These are phyloP conservation scores for Cerastis leucographa DNA, from an alignment of 2,888 invertebrate genomes.

Conservation along the genomic window DNA sequence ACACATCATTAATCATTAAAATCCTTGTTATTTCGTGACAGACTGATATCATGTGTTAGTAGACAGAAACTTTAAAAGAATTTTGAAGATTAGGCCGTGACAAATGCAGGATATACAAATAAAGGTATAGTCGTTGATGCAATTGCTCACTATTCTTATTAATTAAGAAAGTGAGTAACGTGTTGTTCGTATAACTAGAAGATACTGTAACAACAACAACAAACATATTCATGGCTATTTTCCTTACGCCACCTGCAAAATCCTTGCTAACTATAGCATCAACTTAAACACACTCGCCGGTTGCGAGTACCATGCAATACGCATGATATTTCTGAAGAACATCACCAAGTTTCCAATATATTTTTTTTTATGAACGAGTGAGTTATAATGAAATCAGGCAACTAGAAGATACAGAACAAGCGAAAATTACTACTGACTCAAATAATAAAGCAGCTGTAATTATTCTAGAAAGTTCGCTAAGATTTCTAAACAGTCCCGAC, in stretches of 20 bases:
- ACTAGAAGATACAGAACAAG: neutral
- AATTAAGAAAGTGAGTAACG: conserved; percentile 6
- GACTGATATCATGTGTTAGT: conserved; percentile 7
- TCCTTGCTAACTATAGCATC: neutral
- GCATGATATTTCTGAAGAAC: neutral
- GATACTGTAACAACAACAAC: neutral
- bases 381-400: neutral
- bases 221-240: neutral
- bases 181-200: neutral
- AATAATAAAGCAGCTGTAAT: neutral
- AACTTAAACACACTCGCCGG: neutral
- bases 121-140: conserved; percentile 12
- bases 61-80: conserved; percentile 13
- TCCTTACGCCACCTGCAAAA: neutral
- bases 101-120: conserved; percentile 8
- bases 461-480: conserved; percentile 27
- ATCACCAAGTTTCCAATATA: neutral
- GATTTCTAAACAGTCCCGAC: conserved; percentile 6
- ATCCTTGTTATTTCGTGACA: conserved; percentile 13
- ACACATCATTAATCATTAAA: conserved; percentile 17
- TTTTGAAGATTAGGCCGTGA: conserved; percentile 36
- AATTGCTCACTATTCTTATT: conserved; percentile 17
- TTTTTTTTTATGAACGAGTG: conserved; percentile 1
- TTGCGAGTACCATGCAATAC: neutral
- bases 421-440: neutral